phyloP scores from a whole-genome alignment of 1,140 invertebrate genomes.

The Streblospio benedicti region DNA sequence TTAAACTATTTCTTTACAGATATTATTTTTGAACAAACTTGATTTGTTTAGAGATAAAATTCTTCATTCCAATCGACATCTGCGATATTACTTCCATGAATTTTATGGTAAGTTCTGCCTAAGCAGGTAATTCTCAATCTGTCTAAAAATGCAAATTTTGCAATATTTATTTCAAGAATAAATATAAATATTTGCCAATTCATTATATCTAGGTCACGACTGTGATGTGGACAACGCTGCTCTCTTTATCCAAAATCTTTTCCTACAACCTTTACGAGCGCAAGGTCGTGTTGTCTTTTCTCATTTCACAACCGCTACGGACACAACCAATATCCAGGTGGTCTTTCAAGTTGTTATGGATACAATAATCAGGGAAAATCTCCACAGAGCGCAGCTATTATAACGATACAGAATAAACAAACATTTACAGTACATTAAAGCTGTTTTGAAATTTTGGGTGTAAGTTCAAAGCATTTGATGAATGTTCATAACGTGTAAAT shows the following conservation, averaged over 20 bases:
- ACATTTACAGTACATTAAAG: neutral
- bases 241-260: conserved; percentile 40
- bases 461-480: too few species aligned
- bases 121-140: neutral
- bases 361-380: conserved; percentile 85
- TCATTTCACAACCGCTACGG: conserved; percentile 94
- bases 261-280: conserved; percentile 28
- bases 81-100: conserved; percentile 55
- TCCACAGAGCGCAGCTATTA: conserved; percentile 49
- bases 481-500: too few species aligned
- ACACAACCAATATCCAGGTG: conserved; percentile 93
- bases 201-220: conserved; percentile 28
- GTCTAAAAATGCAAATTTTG: neutral
- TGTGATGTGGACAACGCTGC: conserved; percentile 37
- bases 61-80: conserved; percentile 55
- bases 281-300: conserved; percentile 36
- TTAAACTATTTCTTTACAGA: conserved; percentile 38
- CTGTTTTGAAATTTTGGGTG: too few species aligned
- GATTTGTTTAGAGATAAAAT: conserved; percentile 56
- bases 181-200: neutral
- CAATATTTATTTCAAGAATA: neutral
- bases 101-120: conserved; percentile 43
- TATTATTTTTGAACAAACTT: conserved; percentile 50
- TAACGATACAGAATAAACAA: neutral
- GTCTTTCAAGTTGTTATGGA: conserved; percentile 96